Conservation (phyloP, 2,888 invertebrate genomes). For the Hanleya hanleyi region DNA sequence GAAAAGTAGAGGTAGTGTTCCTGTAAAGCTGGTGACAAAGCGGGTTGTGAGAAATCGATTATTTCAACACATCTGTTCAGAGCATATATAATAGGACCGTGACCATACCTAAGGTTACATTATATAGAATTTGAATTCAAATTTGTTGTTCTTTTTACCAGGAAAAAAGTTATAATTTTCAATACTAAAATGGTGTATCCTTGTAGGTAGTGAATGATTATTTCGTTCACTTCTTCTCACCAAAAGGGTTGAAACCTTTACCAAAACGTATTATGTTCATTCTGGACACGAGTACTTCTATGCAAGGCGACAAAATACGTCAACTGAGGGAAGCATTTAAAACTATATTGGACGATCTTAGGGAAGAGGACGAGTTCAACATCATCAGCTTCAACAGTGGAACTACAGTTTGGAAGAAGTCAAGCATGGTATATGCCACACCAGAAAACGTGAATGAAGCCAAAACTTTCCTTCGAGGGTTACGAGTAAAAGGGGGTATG, state of each 20-base stretch:
- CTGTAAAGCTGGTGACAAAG: too few relatives aligned
- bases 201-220: conserved; percentile 77
- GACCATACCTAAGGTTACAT: too few relatives aligned
- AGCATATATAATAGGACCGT: too few relatives aligned
- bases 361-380: conserved; percentile 56
- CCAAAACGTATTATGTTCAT: conserved; percentile 82
- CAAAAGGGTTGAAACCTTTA: conserved; percentile 73
- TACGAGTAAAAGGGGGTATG: not conserved
- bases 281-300: conserved; percentile 84
- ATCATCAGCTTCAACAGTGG: conserved; percentile 49
- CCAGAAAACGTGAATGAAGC: not conserved
- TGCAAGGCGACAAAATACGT: conserved; percentile 80
- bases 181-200: too few relatives aligned
- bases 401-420: conserved; percentile 21
- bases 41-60: too few relatives aligned
- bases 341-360: conserved; percentile 52
- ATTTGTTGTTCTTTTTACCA: too few relatives aligned
- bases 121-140: too few relatives aligned
- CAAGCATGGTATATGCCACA: not conserved
- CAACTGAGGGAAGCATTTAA: conserved; percentile 76
- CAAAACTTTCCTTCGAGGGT: not conserved
- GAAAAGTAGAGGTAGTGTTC: too few relatives aligned
- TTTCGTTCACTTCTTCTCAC: conserved; percentile 86
- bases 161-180: too few relatives aligned
- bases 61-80: too few relatives aligned